Evolutionary conservation across 2,888 invertebrate species (phyloP), one percentile per base, ranked within the genome.

Genomic region (Agrochola circellaris): DNA sequence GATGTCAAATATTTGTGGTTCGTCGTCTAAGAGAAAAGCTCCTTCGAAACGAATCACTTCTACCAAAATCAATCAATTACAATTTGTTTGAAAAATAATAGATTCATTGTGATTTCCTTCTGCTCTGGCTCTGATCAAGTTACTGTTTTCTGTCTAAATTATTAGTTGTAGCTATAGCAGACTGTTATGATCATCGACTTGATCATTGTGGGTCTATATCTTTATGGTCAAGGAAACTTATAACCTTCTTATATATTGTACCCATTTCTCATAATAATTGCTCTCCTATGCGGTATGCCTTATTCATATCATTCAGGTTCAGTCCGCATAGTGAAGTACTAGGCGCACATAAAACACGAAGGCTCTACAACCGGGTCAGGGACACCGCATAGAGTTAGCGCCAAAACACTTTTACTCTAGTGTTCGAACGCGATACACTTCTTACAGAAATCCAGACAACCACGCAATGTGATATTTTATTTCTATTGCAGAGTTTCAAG

Each of bases 371-470:
- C 82, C 88, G 77, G 93, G 94, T 93, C 94, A 93, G 87, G 93
- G 94, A 91, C 93, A 91, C 92, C 86, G 93, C 93, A 92, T 91
- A 89, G 88, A 86, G 89, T 82, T 87, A 89, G 89, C 88, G 90
- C 91, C 91, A 93, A 92, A 92, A 90, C 88, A 89, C 87, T 89
- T 87, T 87, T 87, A 88, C 81, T 88, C 77, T 75, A 86, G 77
- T 84, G 78, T 72, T 86, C 78, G 72, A 78, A 82, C 81, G 62
- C 83, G 69, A 70, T 75, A 80, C 81, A 26, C 68, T 75, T 66
- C 73, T 58, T 42, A 77, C 79, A 80, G 58, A 84, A 84, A 73
- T 62, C 68, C 60, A 80, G 77, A 66, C 69, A 65, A 80, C 81
- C 75, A 82, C 78, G 83, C 82, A 82, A 82, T 79, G 65, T 72